Conservation (phyloP, 2,888 invertebrate genomes). For the Morinoia aosen region DNA sequence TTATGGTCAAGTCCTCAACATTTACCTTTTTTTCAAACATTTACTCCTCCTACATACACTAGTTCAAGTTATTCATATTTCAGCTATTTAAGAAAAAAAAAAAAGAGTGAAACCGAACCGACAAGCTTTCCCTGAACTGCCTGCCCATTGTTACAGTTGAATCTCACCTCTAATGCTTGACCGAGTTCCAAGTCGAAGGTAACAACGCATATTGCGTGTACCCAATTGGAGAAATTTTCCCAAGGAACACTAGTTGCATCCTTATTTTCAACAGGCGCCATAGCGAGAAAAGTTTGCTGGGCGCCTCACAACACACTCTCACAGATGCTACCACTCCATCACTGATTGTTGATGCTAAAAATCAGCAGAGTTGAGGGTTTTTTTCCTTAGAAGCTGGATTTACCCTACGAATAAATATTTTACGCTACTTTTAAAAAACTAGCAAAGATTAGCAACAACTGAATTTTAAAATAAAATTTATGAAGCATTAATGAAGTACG, state of each 20-base stretch:
- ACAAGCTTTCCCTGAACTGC: neutral
- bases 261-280: conserved; percentile 36
- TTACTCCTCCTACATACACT: neutral
- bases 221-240: conserved; percentile 90
- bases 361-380: neutral
- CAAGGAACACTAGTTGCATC: conserved; percentile 72
- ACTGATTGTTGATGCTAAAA: neutral
- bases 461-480: too few relatives aligned
- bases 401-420: neutral
- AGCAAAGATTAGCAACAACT: too few relatives aligned
- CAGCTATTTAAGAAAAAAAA: neutral
- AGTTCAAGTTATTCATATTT: neutral
- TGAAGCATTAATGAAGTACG: too few relatives aligned
- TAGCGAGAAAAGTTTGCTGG: neutral
- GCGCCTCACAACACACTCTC: neutral
- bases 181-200: conserved; percentile 99
- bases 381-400: neutral
- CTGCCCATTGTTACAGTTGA: neutral
- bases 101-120: neutral
- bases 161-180: conserved; percentile 84
- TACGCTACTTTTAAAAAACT: neutral
- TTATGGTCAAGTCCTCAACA: too few relatives aligned
- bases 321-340: neutral
- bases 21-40: neutral
- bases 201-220: conserved; percentile 97